Base-by-base conservation (phyloP, 2,888 invertebrate genomes). In the Protonemura montana region DNA sequence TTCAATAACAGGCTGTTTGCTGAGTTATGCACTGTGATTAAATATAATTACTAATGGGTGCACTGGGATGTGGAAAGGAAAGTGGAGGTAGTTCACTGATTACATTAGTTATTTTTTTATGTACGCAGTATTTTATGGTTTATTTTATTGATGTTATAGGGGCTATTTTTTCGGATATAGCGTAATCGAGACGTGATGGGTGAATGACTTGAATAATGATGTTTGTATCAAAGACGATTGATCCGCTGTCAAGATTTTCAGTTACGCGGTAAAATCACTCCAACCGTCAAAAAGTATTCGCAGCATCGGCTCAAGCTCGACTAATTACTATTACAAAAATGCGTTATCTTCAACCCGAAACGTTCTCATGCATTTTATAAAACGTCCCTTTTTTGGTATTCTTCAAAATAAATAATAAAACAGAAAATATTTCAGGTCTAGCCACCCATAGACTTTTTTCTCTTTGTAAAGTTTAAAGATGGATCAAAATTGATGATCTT, bases 401-500 rank as follows among this genome's bases (percentile, higher is more conserved):
- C 84, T 84, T 84, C 21, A 26, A 84, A 84, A 59, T 76, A 76
- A 59, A 76, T 76, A 84, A 76, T 29, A 59, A 28, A 28, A 26
- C 29, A 59, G 29, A 84, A 76, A 76, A 84, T 29, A 84, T 84
- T 59, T 76, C 59, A 84, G 59, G 59, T 59, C 84, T 76, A 84
- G 84, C 84, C 84, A 76, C 84, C 84, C 84, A 84, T 84, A 76
- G 28, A 7, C 35, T 28, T 81, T 28, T 81, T 81, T 84, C 28
- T 27, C 84, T 76, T 84, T 84, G 30, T n/a, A 16, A 76, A 76
- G 84, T 29, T 21, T 26, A 84, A 76, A 59, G 86, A 76, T 35
- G 82, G 85, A 85, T 86, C 85, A 77, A 83, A 85, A 87, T 87
- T 87, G 87, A 87, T 87, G 85, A 87, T 87, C 82, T 87, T 85